These are phyloP conservation scores for Seira ritae DNA, from an alignment of 2,888 invertebrate species.

Conservation along the genomic window DNA sequence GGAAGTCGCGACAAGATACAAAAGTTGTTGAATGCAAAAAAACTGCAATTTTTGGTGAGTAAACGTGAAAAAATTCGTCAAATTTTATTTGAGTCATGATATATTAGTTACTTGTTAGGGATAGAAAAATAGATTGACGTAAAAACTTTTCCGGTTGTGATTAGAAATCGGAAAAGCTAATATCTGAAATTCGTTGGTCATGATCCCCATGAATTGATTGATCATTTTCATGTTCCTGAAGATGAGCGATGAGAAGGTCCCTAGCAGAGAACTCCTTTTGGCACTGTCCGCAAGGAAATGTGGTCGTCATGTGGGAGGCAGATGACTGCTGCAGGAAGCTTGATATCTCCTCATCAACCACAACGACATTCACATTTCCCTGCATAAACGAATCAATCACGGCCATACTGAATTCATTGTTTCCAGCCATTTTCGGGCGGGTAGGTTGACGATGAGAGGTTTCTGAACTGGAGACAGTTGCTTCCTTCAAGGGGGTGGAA, in stretches of 20 bases:
- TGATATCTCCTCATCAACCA: conserved; percentile 39
- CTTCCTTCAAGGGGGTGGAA: neutral
- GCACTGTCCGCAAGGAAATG: conserved; percentile 66
- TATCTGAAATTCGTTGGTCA: conserved; percentile 56
- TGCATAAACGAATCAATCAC: conserved; percentile 47
- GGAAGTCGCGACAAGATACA: too few relatives aligned
- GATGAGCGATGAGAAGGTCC: conserved; percentile 61
- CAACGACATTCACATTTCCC: conserved; percentile 42
- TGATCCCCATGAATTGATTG: conserved; percentile 42
- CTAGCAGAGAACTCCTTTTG: conserved; percentile 66
- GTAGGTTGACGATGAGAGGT: too few relatives aligned
- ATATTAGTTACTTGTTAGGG: too few relatives aligned
- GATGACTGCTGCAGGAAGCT: conserved; percentile 33
- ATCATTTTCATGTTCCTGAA: conserved; percentile 57
- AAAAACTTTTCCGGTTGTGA: neutral
- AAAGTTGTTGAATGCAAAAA: too few relatives aligned
- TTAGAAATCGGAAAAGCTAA: conserved; percentile 42
- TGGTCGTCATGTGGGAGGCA: conserved; percentile 16
- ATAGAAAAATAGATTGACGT: too few relatives aligned
- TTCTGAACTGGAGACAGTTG: too few relatives aligned
- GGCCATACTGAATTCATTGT: conserved; percentile 32
- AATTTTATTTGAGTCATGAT: too few relatives aligned
- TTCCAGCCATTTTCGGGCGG: neutral
- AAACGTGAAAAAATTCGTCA: too few relatives aligned
- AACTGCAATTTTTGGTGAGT: too few relatives aligned